A percentile compares a stretch with the other conserved stretches of the same genome.
Conservation (phyloP, 2,888 invertebrate species). For the Drosophila seclusa region DNA sequence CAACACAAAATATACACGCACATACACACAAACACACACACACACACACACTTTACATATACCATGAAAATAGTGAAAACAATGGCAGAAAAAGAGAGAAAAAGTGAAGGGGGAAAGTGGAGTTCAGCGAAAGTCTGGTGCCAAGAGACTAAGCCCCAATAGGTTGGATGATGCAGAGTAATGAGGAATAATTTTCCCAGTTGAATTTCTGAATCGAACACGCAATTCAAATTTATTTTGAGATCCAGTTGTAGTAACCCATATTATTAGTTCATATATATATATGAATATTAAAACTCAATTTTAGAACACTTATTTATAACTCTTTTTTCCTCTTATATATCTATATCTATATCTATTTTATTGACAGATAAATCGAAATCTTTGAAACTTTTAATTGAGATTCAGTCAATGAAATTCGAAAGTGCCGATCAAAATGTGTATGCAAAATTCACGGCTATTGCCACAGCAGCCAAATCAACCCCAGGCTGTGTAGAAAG, state of each 20-base stretch:
- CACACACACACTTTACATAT: conserved; percentile 13
- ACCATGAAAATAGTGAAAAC: conserved; percentile 20
- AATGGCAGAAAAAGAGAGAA: neutral
- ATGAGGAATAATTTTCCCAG: neutral
- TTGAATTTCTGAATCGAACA: neutral
- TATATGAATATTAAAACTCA: too few relatives aligned
- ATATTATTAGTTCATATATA: too few relatives aligned
- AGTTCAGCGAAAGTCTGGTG: neutral
- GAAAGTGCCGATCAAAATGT: conserved; percentile 3
- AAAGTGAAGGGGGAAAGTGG: neutral
- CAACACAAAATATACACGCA: neutral
- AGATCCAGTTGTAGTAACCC: neutral
- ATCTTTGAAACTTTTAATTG: conserved; percentile 1
- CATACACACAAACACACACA: neutral
- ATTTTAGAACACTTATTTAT: neutral
- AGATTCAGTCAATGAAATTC: neutral
- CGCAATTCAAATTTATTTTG: neutral
- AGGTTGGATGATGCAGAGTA: neutral
- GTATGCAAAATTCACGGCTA: neutral
- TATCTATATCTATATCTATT: too few relatives aligned
- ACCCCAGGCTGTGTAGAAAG: conserved; percentile 5
- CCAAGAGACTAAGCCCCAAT: neutral
- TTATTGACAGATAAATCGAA: neutral
- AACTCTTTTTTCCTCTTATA: neutral
- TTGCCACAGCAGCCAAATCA: neutral